Base-by-base conservation (phyloP, 2,888 invertebrate species). In the Leptinotarsa haldemani region DNA sequence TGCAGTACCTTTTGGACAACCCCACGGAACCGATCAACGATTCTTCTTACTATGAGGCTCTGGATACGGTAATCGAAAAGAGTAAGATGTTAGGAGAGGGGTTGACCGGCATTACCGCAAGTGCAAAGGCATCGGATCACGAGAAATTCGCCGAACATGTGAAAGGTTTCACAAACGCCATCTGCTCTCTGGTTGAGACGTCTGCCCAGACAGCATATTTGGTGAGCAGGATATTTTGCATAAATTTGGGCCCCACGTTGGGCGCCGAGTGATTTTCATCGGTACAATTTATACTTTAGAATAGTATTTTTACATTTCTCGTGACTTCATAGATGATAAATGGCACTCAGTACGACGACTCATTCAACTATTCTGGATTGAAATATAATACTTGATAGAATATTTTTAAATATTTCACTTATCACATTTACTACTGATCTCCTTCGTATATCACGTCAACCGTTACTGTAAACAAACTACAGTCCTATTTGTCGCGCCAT, bases 141-240 rank as follows among this genome's bases (percentile, higher is more conserved):
- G 94, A 95, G 74, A 92, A 93, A 81, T 97, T 98, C 88, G 93
- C 95, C 13, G 92, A 93, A 71, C 92, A 95, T 3, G 97, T 98
- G 0, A 91, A 92, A 75, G 92, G 92, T 46, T 97, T 97, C 12
- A 96, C 97, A 5, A 90, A 90, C 69, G 95, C 97, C 0, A 96
- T 99, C 70, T 97, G 96, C 84, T 96, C 95, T 0, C 89, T 99
- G 30, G 94, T 97, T 40, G 98, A 99, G 89, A 94, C 96, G 64
- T 94, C 97, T 0, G 97, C 97, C 1, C 98, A 98, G 88, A 95
- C 97, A 0, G 97, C 98, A 0, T 99, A 99, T 86, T 88, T 99
- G 82, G 93, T 91, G 71, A 85, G 83, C 78, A 40, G 65, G 9
- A 50, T 16, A 16, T 25, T 40, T 40, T 40, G 1, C 9, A 9